phyloP scores from a whole-genome alignment of 2,113 vertebrate species.

The Cettia cetti region DNA sequence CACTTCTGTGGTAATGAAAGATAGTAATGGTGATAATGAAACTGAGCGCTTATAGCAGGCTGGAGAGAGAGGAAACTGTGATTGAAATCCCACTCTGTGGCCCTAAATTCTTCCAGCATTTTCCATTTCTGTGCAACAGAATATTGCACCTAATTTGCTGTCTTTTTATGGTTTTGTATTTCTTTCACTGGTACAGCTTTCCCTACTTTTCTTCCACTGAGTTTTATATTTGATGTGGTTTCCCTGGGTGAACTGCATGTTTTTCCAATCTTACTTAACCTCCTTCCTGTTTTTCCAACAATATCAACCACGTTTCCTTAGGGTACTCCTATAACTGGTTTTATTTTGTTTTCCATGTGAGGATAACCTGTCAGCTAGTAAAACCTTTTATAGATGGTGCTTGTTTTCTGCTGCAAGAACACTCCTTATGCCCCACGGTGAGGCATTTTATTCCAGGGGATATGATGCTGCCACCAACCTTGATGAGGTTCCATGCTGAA shows the following conservation, averaged over 20 bases:
- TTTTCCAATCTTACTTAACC: background rate
- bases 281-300: background rate
- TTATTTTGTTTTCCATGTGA: background rate
- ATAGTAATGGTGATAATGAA: background rate
- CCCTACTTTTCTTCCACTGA: background rate
- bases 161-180: background rate
- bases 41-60: background rate
- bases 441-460: background rate
- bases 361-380: background rate
- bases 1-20: background rate
- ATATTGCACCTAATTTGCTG: background rate
- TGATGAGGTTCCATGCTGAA: background rate
- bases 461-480: background rate
- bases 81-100: background rate
- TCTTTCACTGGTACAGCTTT: background rate
- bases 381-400: background rate
- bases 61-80: background rate
- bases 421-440: background rate
- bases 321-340: background rate
- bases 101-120: background rate
- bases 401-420: background rate
- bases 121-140: background rate
- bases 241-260: background rate
- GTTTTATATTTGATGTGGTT: background rate
- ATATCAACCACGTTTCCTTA: background rate